Evolutionary conservation across 53 echinoderm and acorn worm species (phyloP), one percentile per base, ranked within the genome.

Genomic region (Patiria pectinifera): DNA sequence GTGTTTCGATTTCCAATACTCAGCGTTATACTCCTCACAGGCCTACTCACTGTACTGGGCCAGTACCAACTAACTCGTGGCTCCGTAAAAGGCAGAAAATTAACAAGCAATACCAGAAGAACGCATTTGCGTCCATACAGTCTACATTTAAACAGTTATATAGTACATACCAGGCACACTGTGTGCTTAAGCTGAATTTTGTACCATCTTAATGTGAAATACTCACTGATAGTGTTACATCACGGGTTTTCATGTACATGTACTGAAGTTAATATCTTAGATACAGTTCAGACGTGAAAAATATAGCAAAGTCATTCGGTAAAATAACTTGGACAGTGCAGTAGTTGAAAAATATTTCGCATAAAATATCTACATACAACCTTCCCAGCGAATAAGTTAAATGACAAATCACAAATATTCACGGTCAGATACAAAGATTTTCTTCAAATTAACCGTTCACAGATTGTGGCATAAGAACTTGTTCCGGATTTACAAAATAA

Each of bases 1-100:
- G 13, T 76, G 76, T 58, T 59, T 76, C 61, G 87, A 78, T 77
- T 87, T 71, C 62, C 87, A 71, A 87, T 87, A 87, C 0, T 16
- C 3, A 76, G 62, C 18, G 76, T 76, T 77, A 53, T 47, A 86
- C 22, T 70, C 25, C 70, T 24, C 85, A 74, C 18, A 18, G 69
- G 69, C 60, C 15, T 83, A 53, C 8, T 6, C 53, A 53, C 53
- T 8, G 8, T 53, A 35, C 35, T 35, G 35, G 35, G 35, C 35
- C 35, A 35, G 35, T 1, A 35, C 35, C 35, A 16, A 79, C 79
- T 11, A 12, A 12, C 45, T 22, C 48, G 16, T 16, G 79, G 43
- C 11, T 43, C 79, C 13, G 48, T 13, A 6, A 79, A 12, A 79
- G 45, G 24, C 45, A 26, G 48, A 45, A 45, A 15, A 9, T 15